Evolutionary conservation across 2,888 invertebrate species (phyloP).

Genomic region (Drosophila yooni): DNA sequence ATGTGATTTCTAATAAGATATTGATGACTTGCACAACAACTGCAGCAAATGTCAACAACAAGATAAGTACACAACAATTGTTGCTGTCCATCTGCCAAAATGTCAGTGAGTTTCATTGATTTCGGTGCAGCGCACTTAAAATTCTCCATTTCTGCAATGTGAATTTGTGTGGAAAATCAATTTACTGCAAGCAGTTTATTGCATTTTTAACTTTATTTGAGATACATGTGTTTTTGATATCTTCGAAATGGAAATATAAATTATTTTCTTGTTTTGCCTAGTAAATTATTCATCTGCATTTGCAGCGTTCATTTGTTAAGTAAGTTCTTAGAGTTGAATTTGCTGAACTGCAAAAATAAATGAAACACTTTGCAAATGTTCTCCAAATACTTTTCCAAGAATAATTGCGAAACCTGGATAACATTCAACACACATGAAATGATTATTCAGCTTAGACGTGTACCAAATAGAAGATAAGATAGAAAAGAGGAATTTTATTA

Average conservation of each 20-base stretch:
- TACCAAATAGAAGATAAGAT: not conserved
- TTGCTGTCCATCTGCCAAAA: conserved; percentile 3
- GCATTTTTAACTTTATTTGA: conserved; percentile 9
- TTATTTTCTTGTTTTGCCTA: conserved; percentile 5
- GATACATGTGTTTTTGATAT: not conserved
- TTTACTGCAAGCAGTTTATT: conserved; percentile 18
- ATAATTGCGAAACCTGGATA: not conserved
- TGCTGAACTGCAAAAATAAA: not conserved
- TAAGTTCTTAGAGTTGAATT: not conserved
- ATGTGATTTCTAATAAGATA: conserved; percentile 34
- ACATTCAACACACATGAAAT: not conserved
- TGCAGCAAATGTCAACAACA: conserved; percentile 6
- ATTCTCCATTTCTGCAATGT: conserved; percentile 5
- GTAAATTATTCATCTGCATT: conserved; percentile 6
- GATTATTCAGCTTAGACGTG: not conserved
- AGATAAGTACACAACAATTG: not conserved
- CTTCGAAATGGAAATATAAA: conserved; percentile 10
- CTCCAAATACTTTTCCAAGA: not conserved
- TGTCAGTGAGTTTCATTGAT: conserved; percentile 29
- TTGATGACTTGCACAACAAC: conserved; percentile 42
- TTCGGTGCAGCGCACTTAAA: conserved; percentile 18
- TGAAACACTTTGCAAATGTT: not conserved
- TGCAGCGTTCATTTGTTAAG: not conserved
- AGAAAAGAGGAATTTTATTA: not conserved
- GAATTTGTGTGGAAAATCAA: conserved; percentile 14